Percentiles rank a stretch among this genome's conserved stretches.
These are phyloP conservation scores for Frieseomelitta varia DNA, from an alignment of 1,140 invertebrate species.

Conservation along the genomic window DNA sequence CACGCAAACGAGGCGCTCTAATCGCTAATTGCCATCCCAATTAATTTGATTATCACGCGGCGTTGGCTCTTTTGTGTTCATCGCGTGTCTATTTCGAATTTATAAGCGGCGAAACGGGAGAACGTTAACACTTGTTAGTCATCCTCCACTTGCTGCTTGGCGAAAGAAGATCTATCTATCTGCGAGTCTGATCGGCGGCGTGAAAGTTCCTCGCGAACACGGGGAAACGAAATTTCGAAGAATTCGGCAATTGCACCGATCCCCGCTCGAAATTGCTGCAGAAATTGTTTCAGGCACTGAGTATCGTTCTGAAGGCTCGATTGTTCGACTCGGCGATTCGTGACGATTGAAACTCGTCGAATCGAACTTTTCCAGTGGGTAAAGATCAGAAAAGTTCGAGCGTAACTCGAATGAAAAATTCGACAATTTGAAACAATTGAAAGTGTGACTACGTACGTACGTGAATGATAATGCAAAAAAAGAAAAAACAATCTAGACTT, in stretches of 20 bases:
- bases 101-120: slow-evolving; percentile 1
- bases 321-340: too few relatives aligned
- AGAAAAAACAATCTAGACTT: too few relatives aligned
- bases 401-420: too few relatives aligned
- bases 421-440: too few relatives aligned
- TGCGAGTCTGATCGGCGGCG: background rate
- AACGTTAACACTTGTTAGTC: slow-evolving; percentile 39
- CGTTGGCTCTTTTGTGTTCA: slow-evolving; percentile 16
- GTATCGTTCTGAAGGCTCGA: background rate
- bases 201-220: background rate
- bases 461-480: too few relatives aligned
- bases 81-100: slow-evolving; percentile 50
- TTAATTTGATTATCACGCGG: slow-evolving; percentile 41
- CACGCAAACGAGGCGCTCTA: background rate
- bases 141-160: slow-evolving; percentile 25
- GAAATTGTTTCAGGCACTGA: slow-evolving; percentile 21
- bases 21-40: slow-evolving; percentile 22
- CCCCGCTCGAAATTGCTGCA: too few relatives aligned
- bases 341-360: too few relatives aligned
- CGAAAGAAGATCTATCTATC: background rate
- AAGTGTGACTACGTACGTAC: too few relatives aligned
- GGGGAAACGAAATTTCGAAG: background rate
- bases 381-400: too few relatives aligned
- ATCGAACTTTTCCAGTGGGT: too few relatives aligned
- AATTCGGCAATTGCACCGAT: too few relatives aligned